Conservation (phyloP, 1,140 invertebrate species). For the Odontomachus brunneus region DNA sequence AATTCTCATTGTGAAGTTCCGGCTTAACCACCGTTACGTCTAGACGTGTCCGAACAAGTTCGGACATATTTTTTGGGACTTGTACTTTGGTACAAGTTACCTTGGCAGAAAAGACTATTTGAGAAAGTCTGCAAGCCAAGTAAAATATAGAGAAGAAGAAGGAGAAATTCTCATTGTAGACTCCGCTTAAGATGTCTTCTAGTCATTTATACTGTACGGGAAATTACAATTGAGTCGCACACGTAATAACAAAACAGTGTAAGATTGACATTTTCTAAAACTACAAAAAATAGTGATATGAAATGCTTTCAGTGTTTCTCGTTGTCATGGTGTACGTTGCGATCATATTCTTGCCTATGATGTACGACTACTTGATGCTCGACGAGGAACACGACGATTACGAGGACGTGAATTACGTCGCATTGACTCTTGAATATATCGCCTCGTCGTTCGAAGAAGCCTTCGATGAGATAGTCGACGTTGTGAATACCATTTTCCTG, state of each 20-base stretch:
- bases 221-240: background rate
- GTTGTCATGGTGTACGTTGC: conserved; percentile 75
- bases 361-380: conserved; percentile 76
- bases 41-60: no score
- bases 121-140: no score
- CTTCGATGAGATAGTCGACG: conserved; percentile 72
- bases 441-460: conserved; percentile 78
- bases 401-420: conserved; percentile 75
- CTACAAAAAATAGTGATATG: background rate
- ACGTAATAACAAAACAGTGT: background rate
- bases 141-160: no score
- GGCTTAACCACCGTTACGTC: no score
- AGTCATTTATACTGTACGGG: no score
- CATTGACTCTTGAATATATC: conserved; percentile 75
- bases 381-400: conserved; percentile 75
- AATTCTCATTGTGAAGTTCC: no score
- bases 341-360: conserved; percentile 76
- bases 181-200: no score
- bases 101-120: no score
- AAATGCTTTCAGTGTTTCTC: conserved; percentile 74
- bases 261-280: no score
- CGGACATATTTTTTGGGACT: no score
- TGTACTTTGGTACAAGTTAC: no score
- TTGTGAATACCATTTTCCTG: conserved; percentile 74
- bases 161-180: no score